Conservation (phyloP, 2,888 invertebrate species). For the Acrobasis suavella region DNA sequence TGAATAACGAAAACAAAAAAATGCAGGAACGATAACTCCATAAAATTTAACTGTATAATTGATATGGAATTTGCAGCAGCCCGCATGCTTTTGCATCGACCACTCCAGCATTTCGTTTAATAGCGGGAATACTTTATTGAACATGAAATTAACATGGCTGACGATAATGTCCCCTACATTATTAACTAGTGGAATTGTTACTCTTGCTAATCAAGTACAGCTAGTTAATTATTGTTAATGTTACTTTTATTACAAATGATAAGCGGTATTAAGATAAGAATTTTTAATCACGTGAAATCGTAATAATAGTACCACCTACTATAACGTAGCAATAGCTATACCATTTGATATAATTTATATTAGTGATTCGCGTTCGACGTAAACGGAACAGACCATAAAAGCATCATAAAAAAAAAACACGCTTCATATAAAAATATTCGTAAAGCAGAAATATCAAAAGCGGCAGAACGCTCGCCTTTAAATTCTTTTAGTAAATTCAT, state of each 20-base stretch:
- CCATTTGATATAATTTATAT: background rate
- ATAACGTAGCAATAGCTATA: too few species aligned
- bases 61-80: slow-evolving; percentile 46
- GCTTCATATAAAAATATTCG: slow-evolving; percentile 41
- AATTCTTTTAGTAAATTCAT: slow-evolving; percentile 41
- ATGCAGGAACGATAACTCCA: background rate
- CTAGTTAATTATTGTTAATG: background rate
- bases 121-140: slow-evolving; percentile 45
- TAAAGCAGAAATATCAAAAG: slow-evolving; percentile 57
- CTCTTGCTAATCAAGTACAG: slow-evolving; percentile 7
- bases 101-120: slow-evolving; percentile 54
- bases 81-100: slow-evolving; percentile 65
- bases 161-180: slow-evolving; percentile 33
- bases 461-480: slow-evolving; percentile 53
- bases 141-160: slow-evolving; percentile 15
- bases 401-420: slow-evolving; percentile 20
- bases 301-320: too few species aligned
- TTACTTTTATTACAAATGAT: background rate
- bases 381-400: slow-evolving; percentile 28
- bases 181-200: slow-evolving; percentile 13
- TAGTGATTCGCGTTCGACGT: slow-evolving; percentile 24
- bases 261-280: background rate
- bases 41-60: slow-evolving; percentile 33
- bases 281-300: too few species aligned
- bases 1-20: background rate